Conservation (phyloP, 2,113 vertebrate species). For the Colinus virginianus region DNA sequence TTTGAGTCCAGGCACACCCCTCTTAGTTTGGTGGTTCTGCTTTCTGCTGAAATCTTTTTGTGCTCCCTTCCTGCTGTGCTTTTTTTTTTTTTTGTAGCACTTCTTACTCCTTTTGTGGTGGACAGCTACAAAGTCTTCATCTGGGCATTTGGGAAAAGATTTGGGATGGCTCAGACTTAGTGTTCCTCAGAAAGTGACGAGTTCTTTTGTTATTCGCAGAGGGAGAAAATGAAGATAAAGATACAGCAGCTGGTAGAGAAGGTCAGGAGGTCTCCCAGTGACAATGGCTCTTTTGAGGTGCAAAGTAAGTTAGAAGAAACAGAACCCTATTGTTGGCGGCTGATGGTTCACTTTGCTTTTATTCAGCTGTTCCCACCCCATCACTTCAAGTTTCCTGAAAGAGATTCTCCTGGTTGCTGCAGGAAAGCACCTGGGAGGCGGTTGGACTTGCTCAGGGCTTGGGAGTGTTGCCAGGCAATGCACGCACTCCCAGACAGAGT, state of each 20-base stretch:
- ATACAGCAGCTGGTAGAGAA: conserved; percentile 86
- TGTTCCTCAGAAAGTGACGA: not conserved
- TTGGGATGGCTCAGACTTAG: not conserved
- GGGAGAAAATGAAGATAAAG: conserved; percentile 89
- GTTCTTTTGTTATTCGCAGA: conserved; percentile 74
- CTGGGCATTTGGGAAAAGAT: not conserved
- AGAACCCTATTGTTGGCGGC: not conserved
- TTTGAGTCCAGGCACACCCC: not conserved
- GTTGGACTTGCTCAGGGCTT: not conserved
- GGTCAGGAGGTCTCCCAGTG: conserved; percentile 83
- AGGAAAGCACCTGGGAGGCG: not conserved
- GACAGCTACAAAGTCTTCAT: not conserved
- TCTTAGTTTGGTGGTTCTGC: not conserved
- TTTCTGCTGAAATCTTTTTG: not conserved
- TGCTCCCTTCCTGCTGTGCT: not conserved
- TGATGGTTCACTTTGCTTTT: not conserved
- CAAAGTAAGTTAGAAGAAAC: conserved; percentile 76
- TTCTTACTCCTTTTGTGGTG: not conserved
- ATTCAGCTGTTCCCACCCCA: conserved; percentile 23
- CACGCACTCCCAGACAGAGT: not conserved
- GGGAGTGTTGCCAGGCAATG: not conserved
- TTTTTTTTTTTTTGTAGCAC: not conserved
- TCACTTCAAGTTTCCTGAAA: not conserved
- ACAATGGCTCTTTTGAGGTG: conserved; percentile 87
- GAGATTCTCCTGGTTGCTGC: not conserved